Conservation (phyloP, 2,888 invertebrate genomes). For the Cyclophora albipunctata region DNA sequence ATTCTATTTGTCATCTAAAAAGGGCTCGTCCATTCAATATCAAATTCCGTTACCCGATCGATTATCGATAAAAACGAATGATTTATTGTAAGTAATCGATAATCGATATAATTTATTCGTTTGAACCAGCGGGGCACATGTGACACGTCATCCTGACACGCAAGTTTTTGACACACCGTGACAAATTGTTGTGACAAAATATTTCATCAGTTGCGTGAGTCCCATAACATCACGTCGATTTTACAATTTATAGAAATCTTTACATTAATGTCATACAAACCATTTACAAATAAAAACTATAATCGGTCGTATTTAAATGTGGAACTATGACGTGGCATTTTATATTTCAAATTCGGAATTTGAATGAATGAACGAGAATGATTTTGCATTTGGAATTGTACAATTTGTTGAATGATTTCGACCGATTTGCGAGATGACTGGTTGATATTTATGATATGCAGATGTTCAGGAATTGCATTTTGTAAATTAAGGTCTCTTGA, state of each 20-base stretch:
- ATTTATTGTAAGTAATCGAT: constrained; percentile 66
- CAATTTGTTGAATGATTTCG: constrained; percentile 17
- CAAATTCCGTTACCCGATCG: constrained; percentile 62
- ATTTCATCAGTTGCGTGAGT: constrained; percentile 72
- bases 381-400: constrained; percentile 28
- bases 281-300: constrained; percentile 3
- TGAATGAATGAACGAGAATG: constrained; percentile 43
- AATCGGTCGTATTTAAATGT: constrained; percentile 7
- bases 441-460: constrained; percentile 15
- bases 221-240: constrained; percentile 30
- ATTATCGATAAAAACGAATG: constrained; percentile 56
- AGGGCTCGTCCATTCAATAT: constrained; percentile 53
- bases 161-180: constrained; percentile 61
- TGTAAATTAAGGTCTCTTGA: too few species aligned
- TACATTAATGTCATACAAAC: neutral
- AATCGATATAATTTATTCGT: constrained; percentile 66
- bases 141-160: constrained; percentile 54
- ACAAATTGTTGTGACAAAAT: constrained; percentile 76
- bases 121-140: constrained; percentile 45
- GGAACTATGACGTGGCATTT: constrained; percentile 20
- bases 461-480: constrained; percentile 13
- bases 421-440: constrained; percentile 18
- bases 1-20: constrained; percentile 56
- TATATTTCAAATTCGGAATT: constrained; percentile 45
- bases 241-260: constrained; percentile 4